Percentiles rank a stretch among this genome's conserved stretches.
Conservation (phyloP, 1,140 invertebrate species). For the Drosophila santomea region DNA sequence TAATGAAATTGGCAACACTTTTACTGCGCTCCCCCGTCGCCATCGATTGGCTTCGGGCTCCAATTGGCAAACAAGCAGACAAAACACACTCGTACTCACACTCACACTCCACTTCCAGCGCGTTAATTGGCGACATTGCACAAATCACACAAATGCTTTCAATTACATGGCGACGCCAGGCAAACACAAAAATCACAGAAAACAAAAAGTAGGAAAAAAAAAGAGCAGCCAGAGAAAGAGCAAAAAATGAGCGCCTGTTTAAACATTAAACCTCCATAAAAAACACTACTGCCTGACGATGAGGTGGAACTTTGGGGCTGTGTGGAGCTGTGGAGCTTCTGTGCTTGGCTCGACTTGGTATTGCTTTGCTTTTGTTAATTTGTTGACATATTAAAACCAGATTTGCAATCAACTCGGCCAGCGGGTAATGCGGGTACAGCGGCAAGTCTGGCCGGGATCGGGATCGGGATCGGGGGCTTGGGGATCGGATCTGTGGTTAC, state of each 20-base stretch:
- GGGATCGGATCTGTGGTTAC: slow-evolving; percentile 13
- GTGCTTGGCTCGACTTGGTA: slow-evolving; percentile 42
- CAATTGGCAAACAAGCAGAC: slow-evolving; percentile 38
- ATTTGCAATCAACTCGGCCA: slow-evolving; percentile 77
- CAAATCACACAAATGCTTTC: slow-evolving; percentile 82
- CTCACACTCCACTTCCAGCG: slow-evolving; percentile 27
- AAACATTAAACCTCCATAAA: slow-evolving; percentile 65
- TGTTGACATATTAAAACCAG: slow-evolving; percentile 83
- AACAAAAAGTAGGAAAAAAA: too few species aligned
- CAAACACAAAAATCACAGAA: slow-evolving; percentile 30
- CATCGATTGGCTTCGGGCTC: slow-evolving; percentile 42
- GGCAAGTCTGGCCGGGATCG: neutral
- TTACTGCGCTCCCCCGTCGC: slow-evolving; percentile 47
- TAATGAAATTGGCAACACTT: slow-evolving; percentile 79
- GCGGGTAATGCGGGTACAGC: slow-evolving; percentile 28
- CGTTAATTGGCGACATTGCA: slow-evolving; percentile 76
- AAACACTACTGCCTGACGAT: slow-evolving; percentile 3
- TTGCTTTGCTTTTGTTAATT: slow-evolving; percentile 68
- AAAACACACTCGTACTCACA: too few species aligned
- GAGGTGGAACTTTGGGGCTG: slow-evolving; percentile 7
- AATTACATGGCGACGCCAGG: slow-evolving; percentile 70
- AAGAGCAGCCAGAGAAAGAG: slow-evolving; percentile 30
- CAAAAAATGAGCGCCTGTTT: slow-evolving; percentile 59
- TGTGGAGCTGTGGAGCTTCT: slow-evolving; percentile 17
- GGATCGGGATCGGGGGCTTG: neutral